These are phyloP conservation scores for Drosophila hamatofila DNA, from an alignment of 2,888 invertebrate genomes.

Conservation along the genomic window DNA sequence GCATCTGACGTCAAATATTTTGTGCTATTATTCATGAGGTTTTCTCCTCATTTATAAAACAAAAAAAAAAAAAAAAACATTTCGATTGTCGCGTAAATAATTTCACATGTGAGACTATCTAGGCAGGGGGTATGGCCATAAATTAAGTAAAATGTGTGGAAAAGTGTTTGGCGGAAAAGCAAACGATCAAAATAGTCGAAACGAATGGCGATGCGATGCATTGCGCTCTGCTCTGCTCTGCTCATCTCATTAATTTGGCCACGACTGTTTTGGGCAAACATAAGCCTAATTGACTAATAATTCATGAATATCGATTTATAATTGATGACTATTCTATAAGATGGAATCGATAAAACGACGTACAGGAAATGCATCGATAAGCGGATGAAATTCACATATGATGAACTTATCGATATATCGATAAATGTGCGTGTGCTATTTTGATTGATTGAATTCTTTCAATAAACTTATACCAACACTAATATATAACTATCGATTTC, in stretches of 20 bases:
- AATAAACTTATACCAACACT: background rate
- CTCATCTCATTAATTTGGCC: slow-evolving; percentile 2
- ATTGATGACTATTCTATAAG: background rate
- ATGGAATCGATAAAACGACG: background rate
- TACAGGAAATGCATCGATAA: background rate
- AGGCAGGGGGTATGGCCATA: slow-evolving; percentile 3
- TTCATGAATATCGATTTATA: slow-evolving; percentile 2
- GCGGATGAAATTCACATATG: background rate
- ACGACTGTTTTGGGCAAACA: background rate
- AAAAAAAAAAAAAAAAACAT: slow-evolving; percentile 29
- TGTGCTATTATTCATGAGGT: slow-evolving; percentile 73
- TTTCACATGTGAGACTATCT: slow-evolving; percentile 18
- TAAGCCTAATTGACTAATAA: slow-evolving; percentile 6
- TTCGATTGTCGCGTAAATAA: slow-evolving; percentile 65
- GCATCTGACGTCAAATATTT: slow-evolving; percentile 72
- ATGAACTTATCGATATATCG: background rate
- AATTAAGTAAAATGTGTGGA: slow-evolving; percentile 17
- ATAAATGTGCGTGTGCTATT: background rate
- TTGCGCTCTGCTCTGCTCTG: background rate
- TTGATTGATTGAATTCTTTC: background rate
- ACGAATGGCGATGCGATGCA: background rate
- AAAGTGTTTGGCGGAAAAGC: slow-evolving; percentile 12
- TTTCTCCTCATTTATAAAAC: slow-evolving; percentile 35
- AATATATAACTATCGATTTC: background rate
- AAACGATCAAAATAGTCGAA: slow-evolving; percentile 1